A percentile compares a stretch with the other conserved stretches of the same genome.
Conservation (phyloP, 2,888 invertebrate genomes). For the Odontomyia ornata region DNA sequence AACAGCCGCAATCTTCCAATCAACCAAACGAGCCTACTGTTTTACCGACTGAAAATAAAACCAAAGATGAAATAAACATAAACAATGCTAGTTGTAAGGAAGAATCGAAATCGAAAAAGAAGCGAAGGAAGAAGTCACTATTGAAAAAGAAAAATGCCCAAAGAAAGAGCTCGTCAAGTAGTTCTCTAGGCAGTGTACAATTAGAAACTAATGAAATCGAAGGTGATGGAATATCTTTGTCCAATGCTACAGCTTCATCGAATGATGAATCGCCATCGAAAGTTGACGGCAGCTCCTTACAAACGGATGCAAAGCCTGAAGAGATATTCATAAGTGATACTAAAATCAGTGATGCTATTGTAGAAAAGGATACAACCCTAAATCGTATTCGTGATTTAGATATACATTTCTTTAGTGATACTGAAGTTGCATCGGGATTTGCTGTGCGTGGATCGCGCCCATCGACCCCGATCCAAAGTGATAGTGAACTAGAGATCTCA, state of each 20-base stretch:
- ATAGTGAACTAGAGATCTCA: conserved; percentile 88
- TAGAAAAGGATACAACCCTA: conserved; percentile 59
- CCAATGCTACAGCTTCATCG: conserved; percentile 57
- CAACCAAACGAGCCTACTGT: conserved; percentile 37
- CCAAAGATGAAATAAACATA: conserved; percentile 42
- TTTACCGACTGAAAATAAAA: conserved; percentile 25
- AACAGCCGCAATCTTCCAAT: conserved; percentile 15
- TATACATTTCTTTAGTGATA: conserved; percentile 92
- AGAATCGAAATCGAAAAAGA: conserved; percentile 70
- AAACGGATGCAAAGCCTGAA: conserved; percentile 53
- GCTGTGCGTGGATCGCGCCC: conserved; percentile 71
- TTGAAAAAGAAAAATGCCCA: conserved; percentile 82
- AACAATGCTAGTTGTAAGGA: conserved; percentile 66
- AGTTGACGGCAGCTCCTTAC: conserved; percentile 52
- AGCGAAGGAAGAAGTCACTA: conserved; percentile 79
- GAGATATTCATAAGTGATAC: conserved; percentile 52
- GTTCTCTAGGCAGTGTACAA: conserved; percentile 59
- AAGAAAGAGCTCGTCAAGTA: conserved; percentile 71
- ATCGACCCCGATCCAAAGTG: conserved; percentile 89
- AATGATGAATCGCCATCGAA: conserved; percentile 61
- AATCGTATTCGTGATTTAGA: conserved; percentile 69
- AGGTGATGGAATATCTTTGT: conserved; percentile 56
- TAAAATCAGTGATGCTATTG: conserved; percentile 45
- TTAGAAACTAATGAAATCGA: conserved; percentile 50
- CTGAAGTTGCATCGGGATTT: conserved; percentile 77